These are phyloP conservation scores for Drosophila ustulata DNA, from an alignment of 2,888 invertebrate species.

Conservation along the genomic window DNA sequence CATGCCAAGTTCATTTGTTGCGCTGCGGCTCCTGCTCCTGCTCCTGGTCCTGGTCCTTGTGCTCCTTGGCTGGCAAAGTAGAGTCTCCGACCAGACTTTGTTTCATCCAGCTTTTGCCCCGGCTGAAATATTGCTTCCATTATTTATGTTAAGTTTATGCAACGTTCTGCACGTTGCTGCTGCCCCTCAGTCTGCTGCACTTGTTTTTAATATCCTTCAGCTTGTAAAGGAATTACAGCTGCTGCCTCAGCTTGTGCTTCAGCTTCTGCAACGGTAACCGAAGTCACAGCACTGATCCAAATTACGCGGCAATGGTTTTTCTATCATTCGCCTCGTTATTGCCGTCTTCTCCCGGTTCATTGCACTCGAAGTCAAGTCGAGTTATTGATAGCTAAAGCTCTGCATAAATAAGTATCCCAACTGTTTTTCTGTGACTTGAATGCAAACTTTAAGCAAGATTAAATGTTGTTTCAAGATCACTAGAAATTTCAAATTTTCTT, in stretches of 20 bases:
- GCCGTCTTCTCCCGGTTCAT: slow-evolving; percentile 18
- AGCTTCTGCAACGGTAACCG: slow-evolving; percentile 34
- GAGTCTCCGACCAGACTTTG: slow-evolving; percentile 40
- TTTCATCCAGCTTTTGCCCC: slow-evolving; percentile 44
- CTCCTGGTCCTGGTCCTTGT: slow-evolving; percentile 8
- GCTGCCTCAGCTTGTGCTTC: slow-evolving; percentile 18
- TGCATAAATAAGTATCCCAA: slow-evolving; percentile 12
- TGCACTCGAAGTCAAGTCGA: slow-evolving; percentile 11
- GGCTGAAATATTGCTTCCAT: slow-evolving; percentile 78
- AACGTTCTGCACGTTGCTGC: slow-evolving; percentile 65
- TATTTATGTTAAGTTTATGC: slow-evolving; percentile 76
- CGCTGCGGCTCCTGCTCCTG: slow-evolving; percentile 48
- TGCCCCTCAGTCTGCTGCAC: slow-evolving; percentile 47
- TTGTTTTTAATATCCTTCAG: slow-evolving; percentile 81
- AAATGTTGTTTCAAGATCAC: too few relatives aligned
- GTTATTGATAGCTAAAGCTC: slow-evolving; percentile 25
- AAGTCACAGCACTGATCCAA: slow-evolving; percentile 46
- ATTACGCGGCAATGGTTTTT: slow-evolving; percentile 65
- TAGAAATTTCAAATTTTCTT: too few relatives aligned
- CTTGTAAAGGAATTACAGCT: slow-evolving; percentile 74
- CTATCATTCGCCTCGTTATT: slow-evolving; percentile 75
- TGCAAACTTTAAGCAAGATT: too few relatives aligned
- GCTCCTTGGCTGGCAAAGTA: slow-evolving; percentile 15
- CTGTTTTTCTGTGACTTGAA: slow-evolving; percentile 11
- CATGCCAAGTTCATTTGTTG: slow-evolving; percentile 81